These are phyloP conservation scores for Enteromius treurensis DNA, from an alignment of 2,797 vertebrate genomes.

Conservation along the genomic window DNA sequence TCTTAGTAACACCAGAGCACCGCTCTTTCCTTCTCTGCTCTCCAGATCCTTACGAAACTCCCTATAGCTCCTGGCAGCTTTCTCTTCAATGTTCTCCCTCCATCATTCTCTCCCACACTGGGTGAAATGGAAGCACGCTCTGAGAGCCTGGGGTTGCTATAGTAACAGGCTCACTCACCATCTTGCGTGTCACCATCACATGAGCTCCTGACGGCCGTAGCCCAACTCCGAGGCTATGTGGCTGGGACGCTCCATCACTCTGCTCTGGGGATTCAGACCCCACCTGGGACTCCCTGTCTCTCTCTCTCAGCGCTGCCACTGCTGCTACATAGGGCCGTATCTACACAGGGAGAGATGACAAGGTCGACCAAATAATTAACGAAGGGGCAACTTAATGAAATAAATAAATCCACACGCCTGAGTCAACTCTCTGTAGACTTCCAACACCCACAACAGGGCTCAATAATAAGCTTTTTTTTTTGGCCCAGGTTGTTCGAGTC, in stretches of 20 bases:
- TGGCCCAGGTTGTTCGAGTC: not conserved
- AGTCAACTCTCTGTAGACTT: slow-evolving; percentile 65
- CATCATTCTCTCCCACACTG: slow-evolving; percentile 72
- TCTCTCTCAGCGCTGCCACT: slow-evolving; percentile 35
- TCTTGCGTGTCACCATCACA: slow-evolving; percentile 71
- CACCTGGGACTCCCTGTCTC: slow-evolving; percentile 40
- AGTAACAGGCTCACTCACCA: slow-evolving; percentile 81
- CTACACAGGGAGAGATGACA: slow-evolving; percentile 47
- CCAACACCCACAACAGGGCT: slow-evolving; percentile 17
- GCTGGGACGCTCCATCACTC: slow-evolving; percentile 61
- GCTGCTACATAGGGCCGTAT: slow-evolving; percentile 47
- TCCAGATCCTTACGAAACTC: slow-evolving; percentile 18
- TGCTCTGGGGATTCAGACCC: slow-evolving; percentile 61
- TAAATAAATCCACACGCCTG: slow-evolving; percentile 65
- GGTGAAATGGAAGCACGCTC: slow-evolving; percentile 76
- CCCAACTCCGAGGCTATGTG: slow-evolving; percentile 66
- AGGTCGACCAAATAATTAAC: slow-evolving; percentile 49
- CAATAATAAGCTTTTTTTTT: not conserved
- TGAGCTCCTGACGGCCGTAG: slow-evolving; percentile 64
- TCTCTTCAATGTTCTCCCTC: slow-evolving; percentile 64
- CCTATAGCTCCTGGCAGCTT: slow-evolving; percentile 23
- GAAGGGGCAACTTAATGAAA: slow-evolving; percentile 69
- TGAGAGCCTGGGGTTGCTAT: slow-evolving; percentile 78
- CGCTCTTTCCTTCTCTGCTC: slow-evolving; percentile 7
- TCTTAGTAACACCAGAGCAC: not conserved